phyloP scores from a whole-genome alignment of 2,888 invertebrate species.

The Lucinisca nassula region DNA sequence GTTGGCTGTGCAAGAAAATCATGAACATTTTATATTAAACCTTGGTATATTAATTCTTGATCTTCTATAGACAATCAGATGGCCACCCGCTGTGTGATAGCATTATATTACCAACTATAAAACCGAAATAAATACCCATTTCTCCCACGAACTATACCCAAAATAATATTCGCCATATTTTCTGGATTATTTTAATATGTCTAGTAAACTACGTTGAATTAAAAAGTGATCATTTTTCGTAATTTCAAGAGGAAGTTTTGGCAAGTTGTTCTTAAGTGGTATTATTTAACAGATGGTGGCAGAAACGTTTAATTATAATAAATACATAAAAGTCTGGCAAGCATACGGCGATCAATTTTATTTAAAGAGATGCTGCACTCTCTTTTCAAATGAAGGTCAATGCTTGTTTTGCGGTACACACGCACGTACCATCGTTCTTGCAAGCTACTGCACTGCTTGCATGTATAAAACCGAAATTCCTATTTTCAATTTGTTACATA shows the following conservation, averaged over 20 bases:
- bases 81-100: neutral
- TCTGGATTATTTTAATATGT: neutral
- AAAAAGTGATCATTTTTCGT: slow-evolving; percentile 3
- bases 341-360: neutral
- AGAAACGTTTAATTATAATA: slow-evolving; percentile 1
- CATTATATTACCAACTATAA: neutral
- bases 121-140: neutral
- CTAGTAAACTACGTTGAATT: neutral
- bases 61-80: neutral
- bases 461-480: too few species aligned
- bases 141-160: neutral
- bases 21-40: neutral
- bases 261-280: neutral
- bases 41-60: neutral
- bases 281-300: neutral
- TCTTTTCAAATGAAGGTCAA: too few species aligned
- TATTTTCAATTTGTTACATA: too few species aligned
- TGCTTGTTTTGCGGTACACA: too few species aligned
- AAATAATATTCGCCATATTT: neutral
- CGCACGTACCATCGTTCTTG: too few species aligned
- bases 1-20: too few species aligned
- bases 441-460: too few species aligned
- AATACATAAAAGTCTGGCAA: neutral
- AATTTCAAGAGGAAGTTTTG: neutral
- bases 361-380: too few species aligned